Percentiles rank a stretch among this genome's conserved stretches.
These are phyloP conservation scores for Carpatolechia fugitivella DNA, from an alignment of 2,888 invertebrate species.

Conservation along the genomic window DNA sequence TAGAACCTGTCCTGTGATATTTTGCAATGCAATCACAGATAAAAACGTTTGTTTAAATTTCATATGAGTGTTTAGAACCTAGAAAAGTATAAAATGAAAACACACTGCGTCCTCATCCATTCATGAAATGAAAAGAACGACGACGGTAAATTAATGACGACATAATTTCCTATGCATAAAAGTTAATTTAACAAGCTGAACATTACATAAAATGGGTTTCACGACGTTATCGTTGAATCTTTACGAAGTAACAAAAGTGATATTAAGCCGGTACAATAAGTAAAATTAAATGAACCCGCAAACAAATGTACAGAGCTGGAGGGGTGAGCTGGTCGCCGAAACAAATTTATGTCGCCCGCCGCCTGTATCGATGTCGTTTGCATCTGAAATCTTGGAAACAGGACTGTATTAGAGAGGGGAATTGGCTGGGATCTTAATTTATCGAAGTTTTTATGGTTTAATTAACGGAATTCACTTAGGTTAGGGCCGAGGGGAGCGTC, in stretches of 20 bases:
- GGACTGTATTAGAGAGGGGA: conserved; percentile 74
- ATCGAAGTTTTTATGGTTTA: conserved; percentile 81
- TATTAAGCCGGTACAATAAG: conserved; percentile 47
- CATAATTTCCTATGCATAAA: conserved; percentile 9
- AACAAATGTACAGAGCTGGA: conserved; percentile 56
- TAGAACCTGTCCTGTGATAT: no score
- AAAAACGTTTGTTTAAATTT: no score
- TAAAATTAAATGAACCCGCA: conserved; percentile 65
- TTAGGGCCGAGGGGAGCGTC: conserved; percentile 40
- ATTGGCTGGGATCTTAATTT: conserved; percentile 79
- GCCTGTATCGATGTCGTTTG: conserved; percentile 73
- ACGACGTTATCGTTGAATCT: conserved; percentile 40
- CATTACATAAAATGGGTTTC: conserved; percentile 31
- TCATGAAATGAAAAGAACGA: background rate
- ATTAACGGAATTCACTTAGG: conserved; percentile 80
- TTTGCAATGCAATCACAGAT: no score
- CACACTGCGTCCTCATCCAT: no score
- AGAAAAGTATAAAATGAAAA: no score
- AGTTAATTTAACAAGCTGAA: conserved; percentile 17
- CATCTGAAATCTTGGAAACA: conserved; percentile 72
- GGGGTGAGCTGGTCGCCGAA: conserved; percentile 36
- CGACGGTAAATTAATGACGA: conserved; percentile 13
- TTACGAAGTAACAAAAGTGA: conserved; percentile 41
- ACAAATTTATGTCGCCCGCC: conserved; percentile 58
- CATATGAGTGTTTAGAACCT: no score